Conservation (phyloP, 2,113 vertebrate genomes). For the Uria lomvia region DNA sequence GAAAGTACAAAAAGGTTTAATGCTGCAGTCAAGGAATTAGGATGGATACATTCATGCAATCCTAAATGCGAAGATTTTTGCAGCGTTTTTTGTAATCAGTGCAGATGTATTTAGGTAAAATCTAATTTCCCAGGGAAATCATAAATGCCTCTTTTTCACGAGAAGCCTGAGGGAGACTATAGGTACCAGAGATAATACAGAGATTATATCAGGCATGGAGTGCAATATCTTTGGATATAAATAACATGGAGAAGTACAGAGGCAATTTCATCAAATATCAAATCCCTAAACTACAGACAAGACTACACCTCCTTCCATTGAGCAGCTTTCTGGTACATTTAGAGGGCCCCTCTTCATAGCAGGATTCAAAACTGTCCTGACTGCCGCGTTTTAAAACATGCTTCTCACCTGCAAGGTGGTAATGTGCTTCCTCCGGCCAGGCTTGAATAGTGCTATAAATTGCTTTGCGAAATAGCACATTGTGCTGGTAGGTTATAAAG, state of each 20-base stretch:
- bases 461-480: not conserved
- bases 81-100: not conserved
- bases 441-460: not conserved
- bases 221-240: slow-evolving; percentile 19
- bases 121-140: slow-evolving; percentile 44
- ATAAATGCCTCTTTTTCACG: slow-evolving; percentile 21
- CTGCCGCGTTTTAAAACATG: not conserved
- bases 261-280: slow-evolving; percentile 29
- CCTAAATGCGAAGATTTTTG: not conserved
- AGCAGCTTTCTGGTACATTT: not conserved
- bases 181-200: slow-evolving; percentile 21
- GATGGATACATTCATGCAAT: not conserved
- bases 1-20: not conserved
- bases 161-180: slow-evolving; percentile 21
- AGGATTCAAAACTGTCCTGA: not conserved
- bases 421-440: not conserved
- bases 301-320: rapidly evolving
- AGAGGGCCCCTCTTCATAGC: not conserved
- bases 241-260: slow-evolving; percentile 22
- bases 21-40: not conserved
- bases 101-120: slow-evolving; percentile 44
- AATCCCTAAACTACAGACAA: not conserved
- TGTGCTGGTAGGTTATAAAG: not conserved
- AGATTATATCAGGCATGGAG: slow-evolving; percentile 20
- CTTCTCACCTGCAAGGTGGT: not conserved